phyloP scores from a whole-genome alignment of 2,888 invertebrate genomes.

The Netelia inedita region DNA sequence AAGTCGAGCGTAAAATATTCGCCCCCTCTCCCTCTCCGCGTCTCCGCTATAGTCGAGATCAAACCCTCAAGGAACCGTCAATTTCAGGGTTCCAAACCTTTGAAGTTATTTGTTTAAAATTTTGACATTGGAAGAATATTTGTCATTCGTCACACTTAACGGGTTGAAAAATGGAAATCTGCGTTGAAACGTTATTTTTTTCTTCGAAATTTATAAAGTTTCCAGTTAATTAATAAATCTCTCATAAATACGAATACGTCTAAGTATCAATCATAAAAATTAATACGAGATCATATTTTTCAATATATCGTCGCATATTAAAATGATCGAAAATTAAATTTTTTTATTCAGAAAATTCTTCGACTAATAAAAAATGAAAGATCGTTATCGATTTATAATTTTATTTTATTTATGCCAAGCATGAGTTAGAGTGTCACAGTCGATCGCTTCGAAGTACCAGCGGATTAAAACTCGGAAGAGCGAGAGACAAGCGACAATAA shows the following conservation, averaged over 20 bases:
- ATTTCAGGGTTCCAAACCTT: background rate
- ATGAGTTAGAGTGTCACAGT: background rate
- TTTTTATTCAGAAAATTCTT: no score
- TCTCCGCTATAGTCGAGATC: slow-evolving; percentile 3
- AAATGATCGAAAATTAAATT: no score
- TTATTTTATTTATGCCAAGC: no score
- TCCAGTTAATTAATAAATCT: no score
- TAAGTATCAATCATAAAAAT: no score
- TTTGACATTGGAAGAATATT: background rate
- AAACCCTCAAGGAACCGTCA: slow-evolving; percentile 28
- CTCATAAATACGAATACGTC: no score
- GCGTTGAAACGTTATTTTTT: background rate
- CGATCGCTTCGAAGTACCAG: background rate
- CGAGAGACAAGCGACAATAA: slow-evolving; percentile 25
- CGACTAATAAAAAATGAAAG: no score
- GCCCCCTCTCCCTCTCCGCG: slow-evolving; percentile 32
- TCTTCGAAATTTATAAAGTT: background rate
- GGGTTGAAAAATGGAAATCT: background rate
- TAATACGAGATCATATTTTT: no score
- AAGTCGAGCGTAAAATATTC: slow-evolving; percentile 45
- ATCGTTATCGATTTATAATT: no score
- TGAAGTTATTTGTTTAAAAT: background rate
- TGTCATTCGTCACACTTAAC: background rate
- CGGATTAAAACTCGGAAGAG: slow-evolving; percentile 1
- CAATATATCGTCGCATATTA: no score